Conservation (phyloP, 2,888 invertebrate species). For the Smittia aterrima region DNA sequence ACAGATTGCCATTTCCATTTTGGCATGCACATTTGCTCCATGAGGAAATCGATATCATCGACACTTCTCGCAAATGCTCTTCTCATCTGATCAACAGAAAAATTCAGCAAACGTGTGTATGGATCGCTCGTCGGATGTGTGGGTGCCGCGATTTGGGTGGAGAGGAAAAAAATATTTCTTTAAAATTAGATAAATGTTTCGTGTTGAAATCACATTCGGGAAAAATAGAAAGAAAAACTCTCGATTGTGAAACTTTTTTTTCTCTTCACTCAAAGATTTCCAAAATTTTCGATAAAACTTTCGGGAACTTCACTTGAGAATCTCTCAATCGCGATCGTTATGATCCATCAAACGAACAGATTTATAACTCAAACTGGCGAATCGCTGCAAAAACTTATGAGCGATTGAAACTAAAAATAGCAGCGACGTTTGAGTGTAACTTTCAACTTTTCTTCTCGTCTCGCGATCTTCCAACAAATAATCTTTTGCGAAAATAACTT, state of each 20-base stretch:
- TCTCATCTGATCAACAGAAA: constrained; percentile 10
- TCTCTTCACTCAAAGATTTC: constrained; percentile 25
- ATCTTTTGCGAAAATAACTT: constrained; percentile 2
- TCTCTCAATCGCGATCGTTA: background rate
- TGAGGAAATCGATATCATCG: constrained; percentile 3
- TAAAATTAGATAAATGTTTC: constrained; percentile 40
- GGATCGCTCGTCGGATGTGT: constrained; percentile 24
- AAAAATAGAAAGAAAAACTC: constrained; percentile 15
- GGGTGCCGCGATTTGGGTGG: constrained; percentile 33
- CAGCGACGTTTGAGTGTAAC: background rate
- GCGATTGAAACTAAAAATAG: constrained; percentile 13
- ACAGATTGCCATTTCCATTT: background rate
- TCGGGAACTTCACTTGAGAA: background rate
- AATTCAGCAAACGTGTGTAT: background rate
- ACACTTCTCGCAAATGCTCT: background rate
- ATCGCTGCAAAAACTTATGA: background rate
- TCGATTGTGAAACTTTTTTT: constrained; percentile 39
- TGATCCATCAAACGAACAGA: background rate
- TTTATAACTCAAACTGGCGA: background rate
- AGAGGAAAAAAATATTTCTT: constrained; percentile 24
- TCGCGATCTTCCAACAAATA: constrained; percentile 9
- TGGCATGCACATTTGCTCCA: background rate
- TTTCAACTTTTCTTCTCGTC: background rate
- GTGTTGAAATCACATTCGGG: constrained; percentile 40
- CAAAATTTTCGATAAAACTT: constrained; percentile 12